Base-by-base conservation (phyloP, 2,888 invertebrate species). In the Dynastes tityus region DNA sequence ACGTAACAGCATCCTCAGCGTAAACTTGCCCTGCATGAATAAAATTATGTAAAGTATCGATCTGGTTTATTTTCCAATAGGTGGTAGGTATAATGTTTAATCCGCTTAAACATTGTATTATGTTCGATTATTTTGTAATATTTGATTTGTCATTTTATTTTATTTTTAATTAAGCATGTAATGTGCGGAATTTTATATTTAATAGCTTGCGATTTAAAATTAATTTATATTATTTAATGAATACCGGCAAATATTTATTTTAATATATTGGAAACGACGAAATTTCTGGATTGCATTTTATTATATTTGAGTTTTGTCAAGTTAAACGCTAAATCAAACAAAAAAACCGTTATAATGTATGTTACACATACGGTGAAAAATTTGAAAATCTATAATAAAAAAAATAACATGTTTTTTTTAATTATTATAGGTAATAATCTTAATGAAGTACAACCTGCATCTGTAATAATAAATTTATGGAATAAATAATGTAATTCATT, bases 31-130 rank as follows among this genome's bases (percentile, higher is more conserved):
- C 6, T n/a, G n/a, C n/a, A 37, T 64, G 16, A 64, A 64, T 64
- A 64, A 37, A 64, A 32, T 67, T 16, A 55, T 67, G 49, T 40
- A 45, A n/a, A 67, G 5, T 67, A 67, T 67, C 16, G 67, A 67
- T 67, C 49, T 40, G 29, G 1, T 61, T 61, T 61, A 61, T 61
- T 22, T 61, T 9, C 61, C 29, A 22, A 61, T 22, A 5, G 2
- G 22, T 11, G 53, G 53, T 5, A n/a, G 3, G 53, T 3, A 16
- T 55, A 55, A 51, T 9, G n/a, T 51, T 51, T 51, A 51, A 51
- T 51, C 51, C 51, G 51, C 51, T 51, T 51, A 51, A 5, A 51
- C 8, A 51, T 51, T 51, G 8, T 55, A 55, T 55, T 2, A 55
- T 8, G 16, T 55, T 55, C n/a, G n/a, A 11, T 55, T 6, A n/a